Evolutionary conservation across 1,140 invertebrate genomes (phyloP), one percentile per base, ranked within the genome.

Genomic region (Carcinoscorpius rotundicauda): DNA sequence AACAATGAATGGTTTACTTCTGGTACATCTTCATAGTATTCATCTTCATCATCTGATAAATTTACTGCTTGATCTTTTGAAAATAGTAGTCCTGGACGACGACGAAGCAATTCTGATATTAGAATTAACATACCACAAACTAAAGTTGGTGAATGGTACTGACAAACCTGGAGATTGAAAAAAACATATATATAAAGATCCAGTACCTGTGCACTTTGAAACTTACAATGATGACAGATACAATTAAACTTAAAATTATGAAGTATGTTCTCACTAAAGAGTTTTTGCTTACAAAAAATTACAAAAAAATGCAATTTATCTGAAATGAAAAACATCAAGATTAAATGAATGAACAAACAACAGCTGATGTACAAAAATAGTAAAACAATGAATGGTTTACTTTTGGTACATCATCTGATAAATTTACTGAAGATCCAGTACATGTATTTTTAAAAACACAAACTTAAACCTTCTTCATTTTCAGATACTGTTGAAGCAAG

Each of bases 41-140:
- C 61, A 4, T 76, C 72, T 8, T 66, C 76, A 6, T 80, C 78
- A 64, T 75, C 67, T 29, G 58, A 60, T n/a, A 55, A 48, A 56
- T 52, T 62, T 6, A 8, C 8, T 9, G 50, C 51, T 49, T 29
- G 10, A 49, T 51, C 5, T 51, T 63, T 60, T 49, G 8, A 49
- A 48, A 64, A 60, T 48, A 65, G 58, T 50, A 70, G 58, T 69
- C 64, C 70, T 6, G 74, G 70, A 67, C 76, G 75, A 6, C 68
- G 66, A 68, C 78, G 78, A 6, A 76, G 68, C 53, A 93, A 77
- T 78, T 91, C 85, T 0, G 88, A 90, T n/a, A 92, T 76, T 1
- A 91, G 73, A 71, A 87, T 86, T n/a, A 95, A 75, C 63, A 86
- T 83, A 56, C 85, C 89, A 75, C 89, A 90, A 0, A 84, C 78